These are phyloP conservation scores for Oxyura jamaicensis DNA, from an alignment of 2,113 vertebrate genomes.

Conservation along the genomic window DNA sequence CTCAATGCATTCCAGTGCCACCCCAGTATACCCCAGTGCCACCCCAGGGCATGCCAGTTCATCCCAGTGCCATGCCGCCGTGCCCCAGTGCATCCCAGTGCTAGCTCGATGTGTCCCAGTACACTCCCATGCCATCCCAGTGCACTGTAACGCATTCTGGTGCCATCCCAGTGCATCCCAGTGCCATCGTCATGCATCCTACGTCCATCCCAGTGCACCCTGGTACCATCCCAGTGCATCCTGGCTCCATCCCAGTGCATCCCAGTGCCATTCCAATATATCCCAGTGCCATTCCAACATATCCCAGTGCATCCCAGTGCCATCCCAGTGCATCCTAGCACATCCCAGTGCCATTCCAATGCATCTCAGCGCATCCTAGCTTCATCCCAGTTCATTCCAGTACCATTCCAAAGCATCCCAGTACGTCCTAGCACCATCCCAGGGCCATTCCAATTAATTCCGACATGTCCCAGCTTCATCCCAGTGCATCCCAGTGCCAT, in stretches of 20 bases:
- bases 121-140: too few relatives aligned
- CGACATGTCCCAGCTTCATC: not conserved
- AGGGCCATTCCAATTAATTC: too few relatives aligned
- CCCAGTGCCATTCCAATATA: not conserved
- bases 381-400: not conserved
- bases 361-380: not conserved
- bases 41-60: too few relatives aligned
- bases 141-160: not conserved
- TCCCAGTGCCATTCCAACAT: too few relatives aligned
- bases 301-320: not conserved
- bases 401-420: not conserved
- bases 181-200: too few relatives aligned
- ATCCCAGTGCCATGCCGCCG: not conserved
- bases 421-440: too few relatives aligned
- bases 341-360: not conserved
- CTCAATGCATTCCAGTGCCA: too few relatives aligned
- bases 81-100: not conserved
- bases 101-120: too few relatives aligned
- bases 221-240: not conserved
- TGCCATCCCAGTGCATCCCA: too few relatives aligned
- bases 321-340: not conserved
- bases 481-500: not conserved
- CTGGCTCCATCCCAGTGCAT: not conserved
- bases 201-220: not conserved
- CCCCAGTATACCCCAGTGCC: not conserved